phyloP scores from a whole-genome alignment of 2,888 invertebrate genomes.

The Mythimna loreyi region DNA sequence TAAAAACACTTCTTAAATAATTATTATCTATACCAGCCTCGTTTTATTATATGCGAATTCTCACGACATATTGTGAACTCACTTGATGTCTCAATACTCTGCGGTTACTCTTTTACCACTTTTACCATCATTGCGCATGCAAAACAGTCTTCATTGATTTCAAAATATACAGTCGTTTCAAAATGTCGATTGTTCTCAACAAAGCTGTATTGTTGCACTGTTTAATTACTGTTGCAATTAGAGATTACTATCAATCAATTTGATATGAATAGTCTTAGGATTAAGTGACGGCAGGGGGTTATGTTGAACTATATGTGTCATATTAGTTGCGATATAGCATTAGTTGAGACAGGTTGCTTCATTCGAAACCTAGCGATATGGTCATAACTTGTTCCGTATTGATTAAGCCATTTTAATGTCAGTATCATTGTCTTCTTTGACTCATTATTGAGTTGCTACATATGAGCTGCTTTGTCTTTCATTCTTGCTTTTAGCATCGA shows the following conservation, averaged over 20 bases:
- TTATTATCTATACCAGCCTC: neutral
- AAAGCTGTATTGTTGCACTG: constrained; percentile 45
- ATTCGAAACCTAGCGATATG: neutral
- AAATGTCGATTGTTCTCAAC: constrained; percentile 26
- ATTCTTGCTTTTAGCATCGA: neutral
- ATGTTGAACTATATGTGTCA: constrained; percentile 2
- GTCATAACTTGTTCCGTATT: neutral
- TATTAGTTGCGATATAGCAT: constrained; percentile 26
- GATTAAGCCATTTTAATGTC: constrained; percentile 9
- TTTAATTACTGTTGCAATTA: constrained; percentile 50
- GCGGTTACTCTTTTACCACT: constrained; percentile 10
- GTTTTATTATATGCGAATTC: neutral
- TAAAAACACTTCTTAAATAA: neutral
- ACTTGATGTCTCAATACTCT: constrained; percentile 15
- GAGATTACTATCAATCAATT: constrained; percentile 52
- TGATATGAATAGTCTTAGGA: constrained; percentile 42
- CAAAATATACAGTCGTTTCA: constrained; percentile 21
- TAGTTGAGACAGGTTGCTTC: constrained; percentile 20
- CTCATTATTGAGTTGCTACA: neutral
- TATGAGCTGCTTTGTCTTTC: neutral
- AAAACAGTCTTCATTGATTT: constrained; percentile 6
- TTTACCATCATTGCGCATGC: constrained; percentile 14
- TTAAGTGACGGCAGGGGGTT: constrained; percentile 13
- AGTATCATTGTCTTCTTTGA: neutral
- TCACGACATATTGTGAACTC: constrained; percentile 6